Evolutionary conservation across 2,797 vertebrate species (phyloP).

Genomic region (Cirrhinus mrigala): DNA sequence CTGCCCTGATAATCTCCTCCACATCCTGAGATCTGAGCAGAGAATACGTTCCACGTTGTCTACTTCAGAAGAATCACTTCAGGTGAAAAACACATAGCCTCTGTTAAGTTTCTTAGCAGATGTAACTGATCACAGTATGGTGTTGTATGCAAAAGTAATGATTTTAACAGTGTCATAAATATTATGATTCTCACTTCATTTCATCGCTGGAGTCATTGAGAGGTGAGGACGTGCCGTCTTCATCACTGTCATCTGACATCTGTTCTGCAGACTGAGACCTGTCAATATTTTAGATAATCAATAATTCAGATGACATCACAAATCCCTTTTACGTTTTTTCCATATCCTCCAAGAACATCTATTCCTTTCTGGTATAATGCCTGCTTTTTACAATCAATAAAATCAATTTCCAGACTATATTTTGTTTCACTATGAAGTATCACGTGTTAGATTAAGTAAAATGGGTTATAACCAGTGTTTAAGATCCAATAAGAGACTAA

Average conservation of each 20-base stretch:
- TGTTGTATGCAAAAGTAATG: not conserved
- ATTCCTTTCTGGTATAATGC: no score
- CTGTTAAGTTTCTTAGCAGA: not conserved
- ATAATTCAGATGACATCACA: no score
- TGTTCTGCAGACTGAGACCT: slow-evolving; percentile 8
- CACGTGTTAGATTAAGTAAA: not conserved
- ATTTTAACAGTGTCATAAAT: not conserved
- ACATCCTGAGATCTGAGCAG: not conserved
- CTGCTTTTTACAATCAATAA: no score
- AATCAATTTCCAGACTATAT: not conserved
- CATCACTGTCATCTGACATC: slow-evolving; percentile 16
- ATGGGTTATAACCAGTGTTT: not conserved
- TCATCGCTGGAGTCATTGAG: not conserved
- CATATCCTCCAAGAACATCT: no score
- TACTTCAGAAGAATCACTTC: not conserved
- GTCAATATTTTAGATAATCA: not conserved
- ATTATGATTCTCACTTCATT: not conserved
- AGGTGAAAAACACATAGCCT: not conserved
- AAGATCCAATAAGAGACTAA: not conserved
- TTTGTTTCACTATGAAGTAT: not conserved
- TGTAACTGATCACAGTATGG: not conserved
- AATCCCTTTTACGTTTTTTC: no score
- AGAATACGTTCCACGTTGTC: not conserved
- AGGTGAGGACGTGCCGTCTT: slow-evolving; percentile 13
- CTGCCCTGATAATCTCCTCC: not conserved